Evolutionary conservation across 2,113 vertebrate genomes (phyloP).

Genomic region (Ariopsis seemanni): DNA sequence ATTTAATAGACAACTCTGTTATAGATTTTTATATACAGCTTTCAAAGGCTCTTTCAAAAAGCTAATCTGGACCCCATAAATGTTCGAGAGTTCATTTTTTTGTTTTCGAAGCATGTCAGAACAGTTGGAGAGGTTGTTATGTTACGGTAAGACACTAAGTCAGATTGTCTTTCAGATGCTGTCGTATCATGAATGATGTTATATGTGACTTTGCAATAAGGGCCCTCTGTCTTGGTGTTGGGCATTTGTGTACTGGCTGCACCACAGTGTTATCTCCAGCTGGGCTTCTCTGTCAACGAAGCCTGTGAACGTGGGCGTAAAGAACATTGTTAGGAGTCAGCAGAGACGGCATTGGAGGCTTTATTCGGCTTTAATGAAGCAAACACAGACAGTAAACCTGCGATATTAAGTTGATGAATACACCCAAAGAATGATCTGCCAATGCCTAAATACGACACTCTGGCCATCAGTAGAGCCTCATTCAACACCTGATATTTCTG

Average conservation of each 20-base stretch:
- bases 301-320: conserved; percentile 36
- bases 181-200: neutral
- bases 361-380: conserved; percentile 64
- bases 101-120: neutral
- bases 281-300: conserved; percentile 26
- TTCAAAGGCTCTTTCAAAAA: neutral
- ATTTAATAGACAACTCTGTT: too few species aligned
- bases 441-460: conserved; percentile 1
- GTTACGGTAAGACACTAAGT: neutral
- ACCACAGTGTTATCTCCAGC: conserved; percentile 27
- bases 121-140: neutral
- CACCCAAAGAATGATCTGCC: conserved; percentile 13
- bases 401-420: conserved; percentile 49
- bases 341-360: conserved; percentile 40
- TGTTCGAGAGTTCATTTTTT: neutral
- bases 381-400: conserved; percentile 48
- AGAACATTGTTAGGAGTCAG: conserved; percentile 51
- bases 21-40: neutral
- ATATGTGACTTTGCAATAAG: neutral
- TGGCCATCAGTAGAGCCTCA: conserved; percentile 57
- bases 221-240: neutral
- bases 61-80: too few species aligned
- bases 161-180: neutral
- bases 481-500: conserved; percentile 63
- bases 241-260: neutral